Percentiles rank a stretch among this genome's conserved stretches.
Evolutionary conservation across 2,113 vertebrate species (phyloP).

Genomic region (Peucedramus taeniatus): DNA sequence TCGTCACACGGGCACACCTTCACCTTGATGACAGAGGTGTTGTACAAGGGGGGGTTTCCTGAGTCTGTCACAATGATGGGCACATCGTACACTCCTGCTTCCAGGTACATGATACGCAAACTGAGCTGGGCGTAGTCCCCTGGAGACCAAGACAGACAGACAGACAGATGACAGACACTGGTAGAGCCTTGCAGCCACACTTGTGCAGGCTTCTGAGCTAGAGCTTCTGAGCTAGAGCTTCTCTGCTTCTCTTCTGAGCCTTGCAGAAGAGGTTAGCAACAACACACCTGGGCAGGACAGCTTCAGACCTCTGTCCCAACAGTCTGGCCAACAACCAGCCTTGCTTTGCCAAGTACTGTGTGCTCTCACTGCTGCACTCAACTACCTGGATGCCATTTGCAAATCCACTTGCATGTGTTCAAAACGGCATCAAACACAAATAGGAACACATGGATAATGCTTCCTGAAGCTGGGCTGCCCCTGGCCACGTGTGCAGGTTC

Average conservation of each 20-base stretch:
- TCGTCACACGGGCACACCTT: conserved; percentile 95
- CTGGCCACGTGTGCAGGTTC: background rate
- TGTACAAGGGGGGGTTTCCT: conserved; percentile 91
- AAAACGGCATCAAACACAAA: background rate
- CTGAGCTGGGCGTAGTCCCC: conserved; percentile 90
- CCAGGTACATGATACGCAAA: conserved; percentile 86
- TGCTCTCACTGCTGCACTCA: background rate
- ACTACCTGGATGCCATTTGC: background rate
- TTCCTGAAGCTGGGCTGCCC: background rate
- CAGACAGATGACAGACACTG: background rate
- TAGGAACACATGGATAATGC: background rate
- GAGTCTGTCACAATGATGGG: conserved; percentile 91
- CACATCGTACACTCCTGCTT: conserved; percentile 91
- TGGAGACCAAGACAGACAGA: conserved; percentile 32
- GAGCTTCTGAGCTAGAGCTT: background rate
- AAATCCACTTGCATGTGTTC: background rate
- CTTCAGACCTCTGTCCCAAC: background rate
- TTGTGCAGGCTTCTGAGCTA: background rate
- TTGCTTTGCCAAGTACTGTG: background rate
- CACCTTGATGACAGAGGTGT: conserved; percentile 90
- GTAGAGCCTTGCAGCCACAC: background rate
- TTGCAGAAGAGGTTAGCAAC: background rate
- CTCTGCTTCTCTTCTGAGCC: background rate
- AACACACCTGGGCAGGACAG: background rate
- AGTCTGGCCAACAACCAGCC: background rate